Evolutionary conservation across 2,888 invertebrate species (phyloP).

Genomic region (Blera fallax): DNA sequence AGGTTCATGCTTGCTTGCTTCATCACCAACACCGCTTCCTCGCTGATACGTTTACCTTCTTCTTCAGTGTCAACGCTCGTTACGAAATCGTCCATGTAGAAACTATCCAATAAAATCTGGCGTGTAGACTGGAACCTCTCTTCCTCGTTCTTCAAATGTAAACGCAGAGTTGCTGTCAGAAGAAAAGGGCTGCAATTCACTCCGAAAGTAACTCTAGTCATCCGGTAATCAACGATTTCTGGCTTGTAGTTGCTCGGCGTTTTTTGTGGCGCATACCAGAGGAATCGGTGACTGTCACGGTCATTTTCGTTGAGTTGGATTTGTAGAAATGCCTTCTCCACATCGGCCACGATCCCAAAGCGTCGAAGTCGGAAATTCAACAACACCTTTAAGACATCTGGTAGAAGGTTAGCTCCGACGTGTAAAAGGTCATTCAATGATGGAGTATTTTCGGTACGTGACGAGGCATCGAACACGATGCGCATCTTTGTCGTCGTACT

Average conservation of each 20-base stretch:
- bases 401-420: slow-evolving; percentile 16
- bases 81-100: slow-evolving; percentile 38
- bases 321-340: slow-evolving; percentile 24
- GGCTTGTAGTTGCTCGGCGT: not conserved
- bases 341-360: no score
- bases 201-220: slow-evolving; percentile 39
- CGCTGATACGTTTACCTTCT: slow-evolving; percentile 1
- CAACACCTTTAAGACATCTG: slow-evolving; percentile 23
- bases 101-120: not conserved
- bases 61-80: slow-evolving; percentile 25
- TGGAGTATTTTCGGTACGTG: not conserved
- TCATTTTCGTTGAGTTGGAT: slow-evolving; percentile 8
- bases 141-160: not conserved
- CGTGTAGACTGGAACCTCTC: not conserved
- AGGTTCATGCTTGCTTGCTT: slow-evolving; percentile 15
- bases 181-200: slow-evolving; percentile 41
- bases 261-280: slow-evolving; percentile 10
- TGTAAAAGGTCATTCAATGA: slow-evolving; percentile 30
- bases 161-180: slow-evolving; percentile 6
- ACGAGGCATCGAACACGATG: slow-evolving; percentile 18
- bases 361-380: slow-evolving; percentile 23
- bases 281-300: slow-evolving; percentile 13
- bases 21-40: slow-evolving; percentile 40
- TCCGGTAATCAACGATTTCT: slow-evolving; percentile 14
- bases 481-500: slow-evolving; percentile 25